Conservation (phyloP, 1,140 invertebrate species). For the Trichonephila clavata region DNA sequence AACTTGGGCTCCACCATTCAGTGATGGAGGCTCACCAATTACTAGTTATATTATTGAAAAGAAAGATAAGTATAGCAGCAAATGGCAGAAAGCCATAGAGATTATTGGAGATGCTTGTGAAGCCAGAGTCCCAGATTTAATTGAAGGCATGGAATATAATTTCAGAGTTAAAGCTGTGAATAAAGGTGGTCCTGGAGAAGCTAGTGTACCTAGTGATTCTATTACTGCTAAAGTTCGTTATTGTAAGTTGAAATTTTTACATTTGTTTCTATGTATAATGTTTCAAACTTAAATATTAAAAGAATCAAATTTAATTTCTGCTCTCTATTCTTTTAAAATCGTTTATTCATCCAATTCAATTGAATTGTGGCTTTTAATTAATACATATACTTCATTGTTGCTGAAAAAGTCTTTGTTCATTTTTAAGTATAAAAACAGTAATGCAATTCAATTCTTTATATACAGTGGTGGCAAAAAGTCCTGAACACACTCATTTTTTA, state of each 20-base stretch:
- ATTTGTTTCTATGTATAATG: too few relatives aligned
- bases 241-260: constrained; percentile 61
- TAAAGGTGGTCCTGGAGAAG: constrained; percentile 86
- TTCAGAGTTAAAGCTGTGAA: constrained; percentile 94
- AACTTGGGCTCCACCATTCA: constrained; percentile 91
- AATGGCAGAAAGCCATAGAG: constrained; percentile 94
- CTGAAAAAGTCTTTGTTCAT: too few relatives aligned
- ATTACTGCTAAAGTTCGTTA: constrained; percentile 86
- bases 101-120: constrained; percentile 89
- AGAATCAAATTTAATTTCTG: too few relatives aligned
- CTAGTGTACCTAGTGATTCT: constrained; percentile 91
- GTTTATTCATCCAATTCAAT: too few relatives aligned
- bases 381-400: too few relatives aligned
- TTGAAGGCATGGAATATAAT: constrained; percentile 97
- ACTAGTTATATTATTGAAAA: constrained; percentile 97
- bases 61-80: constrained; percentile 92
- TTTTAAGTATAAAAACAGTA: too few relatives aligned
- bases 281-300: too few relatives aligned
- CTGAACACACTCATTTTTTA: too few relatives aligned
- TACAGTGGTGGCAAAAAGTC: too few relatives aligned
- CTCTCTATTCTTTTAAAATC: too few relatives aligned
- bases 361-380: too few relatives aligned
- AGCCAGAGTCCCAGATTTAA: constrained; percentile 91
- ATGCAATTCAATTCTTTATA: too few relatives aligned
- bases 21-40: constrained; percentile 96